Conservation (phyloP, 2,113 vertebrate species). For the Tenrec ecaudatus region DNA sequence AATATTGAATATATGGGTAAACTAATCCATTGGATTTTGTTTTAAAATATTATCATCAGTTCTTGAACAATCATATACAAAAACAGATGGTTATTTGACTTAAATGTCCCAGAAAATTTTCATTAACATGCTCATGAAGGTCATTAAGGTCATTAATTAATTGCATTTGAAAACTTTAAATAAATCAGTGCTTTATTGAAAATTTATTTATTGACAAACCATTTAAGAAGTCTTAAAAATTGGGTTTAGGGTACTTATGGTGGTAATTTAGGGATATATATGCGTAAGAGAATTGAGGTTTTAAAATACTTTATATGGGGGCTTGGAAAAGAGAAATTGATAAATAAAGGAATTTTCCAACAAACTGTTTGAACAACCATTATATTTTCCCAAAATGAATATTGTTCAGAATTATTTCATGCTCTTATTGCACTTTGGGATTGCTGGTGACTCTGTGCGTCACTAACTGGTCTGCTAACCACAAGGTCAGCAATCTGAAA, state of each 20-base stretch:
- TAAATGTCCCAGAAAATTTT: slow-evolving; percentile 53
- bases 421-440: slow-evolving; percentile 8
- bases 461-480: too few relatives aligned
- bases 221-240: slow-evolving; percentile 72
- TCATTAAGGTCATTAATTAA: slow-evolving; percentile 61
- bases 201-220: slow-evolving; percentile 27
- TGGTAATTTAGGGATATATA: slow-evolving; percentile 66
- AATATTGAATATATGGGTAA: background rate
- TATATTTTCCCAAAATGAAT: slow-evolving; percentile 17
- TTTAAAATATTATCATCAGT: slow-evolving; percentile 22
- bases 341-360: too few relatives aligned
- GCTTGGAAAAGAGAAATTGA: too few relatives aligned
- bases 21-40: slow-evolving; percentile 40
- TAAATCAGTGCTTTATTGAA: slow-evolving; percentile 56
- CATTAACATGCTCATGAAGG: slow-evolving; percentile 50
- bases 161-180: slow-evolving; percentile 46
- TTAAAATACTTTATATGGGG: slow-evolving; percentile 35
- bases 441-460: too few relatives aligned
- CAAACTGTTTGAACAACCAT: too few relatives aligned
- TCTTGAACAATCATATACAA: slow-evolving; percentile 10
- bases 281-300: slow-evolving; percentile 51
- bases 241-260: slow-evolving; percentile 37
- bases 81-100: slow-evolving; percentile 50
- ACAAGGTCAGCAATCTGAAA: too few relatives aligned
- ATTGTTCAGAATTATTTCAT: slow-evolving; percentile 73